Base-by-base conservation (phyloP, 2,797 vertebrate genomes). In the Enteromius radiatus region DNA sequence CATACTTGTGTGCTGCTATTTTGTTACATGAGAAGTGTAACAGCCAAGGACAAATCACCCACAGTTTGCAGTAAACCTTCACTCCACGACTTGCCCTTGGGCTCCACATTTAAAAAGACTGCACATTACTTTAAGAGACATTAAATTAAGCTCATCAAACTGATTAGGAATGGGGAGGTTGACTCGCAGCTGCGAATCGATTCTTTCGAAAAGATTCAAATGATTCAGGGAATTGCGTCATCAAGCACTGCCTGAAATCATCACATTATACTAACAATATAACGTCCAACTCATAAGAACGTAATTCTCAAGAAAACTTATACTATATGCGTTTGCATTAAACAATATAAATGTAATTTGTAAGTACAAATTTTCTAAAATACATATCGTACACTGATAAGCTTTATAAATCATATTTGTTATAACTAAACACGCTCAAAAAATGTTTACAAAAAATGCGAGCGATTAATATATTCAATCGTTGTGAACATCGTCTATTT, bases 101-200 rank as follows among this genome's bases (percentile, higher is more conserved):
- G 56, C 79, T 47, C 19, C 28, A 80, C 68, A 63, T 71, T 71
- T 73, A 49, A 73, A 26, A 36, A 73, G 43, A 74, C 43, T 64
- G 33, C 15, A 52, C 28, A 26, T 38, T 64, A 7, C 8, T 38
- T 38, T 9, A 38, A 41, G 38, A 41, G 38, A 41, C 38, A 41
- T 41, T 10, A 9, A 10, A 10, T 41, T 41, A 9, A 41, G 38
- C 61, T 49, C 4, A 15, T 78, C 15, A 28, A 26, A 59, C 23
- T 19, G 5, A 68, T 56, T 21, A 54, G 26, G 3, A 2, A 71
- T 9, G 19, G 41, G 28, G 5, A 31, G 15, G 15, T 4, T 33
- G 45, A 49, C 15, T 73, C 45, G 1, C 15, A 15, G 8, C 17
- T 0, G 5, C 3, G 5, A 76, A 31, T 76, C 74, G 56, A 17